A percentile compares a stretch with the other conserved stretches of the same genome.
These are phyloP conservation scores for Gasteruption jaculator DNA, from an alignment of 2,888 invertebrate genomes.

Conservation along the genomic window DNA sequence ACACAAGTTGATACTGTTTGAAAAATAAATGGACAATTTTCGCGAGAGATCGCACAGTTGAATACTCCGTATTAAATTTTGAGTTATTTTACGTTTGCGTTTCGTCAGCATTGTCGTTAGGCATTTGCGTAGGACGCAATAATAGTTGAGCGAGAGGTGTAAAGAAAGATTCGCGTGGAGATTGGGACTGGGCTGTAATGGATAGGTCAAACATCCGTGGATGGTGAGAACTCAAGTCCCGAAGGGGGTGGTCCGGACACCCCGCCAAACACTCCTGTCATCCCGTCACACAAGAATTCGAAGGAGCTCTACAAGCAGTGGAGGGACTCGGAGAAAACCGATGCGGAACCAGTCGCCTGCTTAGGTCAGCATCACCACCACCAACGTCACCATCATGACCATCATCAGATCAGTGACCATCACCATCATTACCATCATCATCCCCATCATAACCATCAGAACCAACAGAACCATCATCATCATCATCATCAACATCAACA, in stretches of 20 bases:
- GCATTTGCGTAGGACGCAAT: slow-evolving; percentile 48
- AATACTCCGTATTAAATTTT: slow-evolving; percentile 33
- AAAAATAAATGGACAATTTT: too few relatives aligned
- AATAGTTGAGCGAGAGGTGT: slow-evolving; percentile 41
- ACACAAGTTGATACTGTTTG: too few relatives aligned
- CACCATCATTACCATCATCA: slow-evolving; percentile 40
- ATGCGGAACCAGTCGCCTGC: slow-evolving; percentile 41
- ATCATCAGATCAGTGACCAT: slow-evolving; percentile 49
- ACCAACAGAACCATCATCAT: slow-evolving; percentile 53
- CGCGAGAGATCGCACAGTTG: too few relatives aligned
- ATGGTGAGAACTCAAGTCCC: slow-evolving; percentile 46
- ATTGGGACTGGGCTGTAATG: slow-evolving; percentile 51
- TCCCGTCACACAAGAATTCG: slow-evolving; percentile 46
- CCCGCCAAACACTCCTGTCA: slow-evolving; percentile 50
- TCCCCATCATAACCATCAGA: slow-evolving; percentile 54
- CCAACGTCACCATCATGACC: slow-evolving; percentile 53
- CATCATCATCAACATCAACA: slow-evolving; percentile 48
- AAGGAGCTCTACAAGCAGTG: slow-evolving; percentile 42
- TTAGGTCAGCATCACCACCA: slow-evolving; percentile 48
- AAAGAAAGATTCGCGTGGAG: slow-evolving; percentile 38
- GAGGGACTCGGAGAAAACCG: slow-evolving; percentile 42
- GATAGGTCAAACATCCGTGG: slow-evolving; percentile 51
- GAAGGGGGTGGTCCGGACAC: slow-evolving; percentile 47
- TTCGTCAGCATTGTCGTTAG: slow-evolving; percentile 49
- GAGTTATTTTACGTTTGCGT: slow-evolving; percentile 40